Evolutionary conservation across 2,797 vertebrate species (phyloP).

Genomic region (Cetoscarus ocellatus): DNA sequence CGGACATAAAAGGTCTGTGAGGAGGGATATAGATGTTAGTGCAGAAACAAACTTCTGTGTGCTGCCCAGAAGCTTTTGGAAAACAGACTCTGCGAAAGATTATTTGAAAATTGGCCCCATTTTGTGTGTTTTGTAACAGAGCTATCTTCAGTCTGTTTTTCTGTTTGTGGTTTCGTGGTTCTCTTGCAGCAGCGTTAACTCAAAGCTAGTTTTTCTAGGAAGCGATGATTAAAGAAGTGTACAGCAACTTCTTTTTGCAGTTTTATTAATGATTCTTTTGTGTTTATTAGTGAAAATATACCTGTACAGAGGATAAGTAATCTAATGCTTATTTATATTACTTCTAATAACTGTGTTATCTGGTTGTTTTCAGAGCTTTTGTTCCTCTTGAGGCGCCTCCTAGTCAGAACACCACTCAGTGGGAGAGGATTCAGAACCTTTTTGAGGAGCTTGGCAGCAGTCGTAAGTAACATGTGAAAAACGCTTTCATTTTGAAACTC

Average conservation of each 20-base stretch:
- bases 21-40: conserved; percentile 6
- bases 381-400: conserved; percentile 90
- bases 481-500: background rate
- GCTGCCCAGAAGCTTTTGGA: background rate
- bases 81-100: background rate
- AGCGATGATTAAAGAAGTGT: background rate
- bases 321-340: background rate
- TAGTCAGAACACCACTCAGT: conserved; percentile 94
- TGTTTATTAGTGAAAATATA: background rate
- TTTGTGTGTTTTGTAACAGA: conserved; percentile 1
- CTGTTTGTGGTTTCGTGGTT: background rate
- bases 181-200: background rate
- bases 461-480: conserved; percentile 86
- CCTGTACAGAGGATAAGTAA: background rate
- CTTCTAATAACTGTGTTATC: conserved; percentile 10
- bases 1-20: conserved; percentile 6
- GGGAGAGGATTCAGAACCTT: conserved; percentile 94
- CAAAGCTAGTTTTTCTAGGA: background rate
- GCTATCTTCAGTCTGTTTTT: background rate
- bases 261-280: background rate
- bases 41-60: background rate
- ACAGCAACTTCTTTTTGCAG: background rate
- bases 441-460: conserved; percentile 96
- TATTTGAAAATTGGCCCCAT: background rate
- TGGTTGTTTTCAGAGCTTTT: conserved; percentile 88